phyloP scores from a whole-genome alignment of 1,140 invertebrate species.

The Apis dorsata region DNA sequence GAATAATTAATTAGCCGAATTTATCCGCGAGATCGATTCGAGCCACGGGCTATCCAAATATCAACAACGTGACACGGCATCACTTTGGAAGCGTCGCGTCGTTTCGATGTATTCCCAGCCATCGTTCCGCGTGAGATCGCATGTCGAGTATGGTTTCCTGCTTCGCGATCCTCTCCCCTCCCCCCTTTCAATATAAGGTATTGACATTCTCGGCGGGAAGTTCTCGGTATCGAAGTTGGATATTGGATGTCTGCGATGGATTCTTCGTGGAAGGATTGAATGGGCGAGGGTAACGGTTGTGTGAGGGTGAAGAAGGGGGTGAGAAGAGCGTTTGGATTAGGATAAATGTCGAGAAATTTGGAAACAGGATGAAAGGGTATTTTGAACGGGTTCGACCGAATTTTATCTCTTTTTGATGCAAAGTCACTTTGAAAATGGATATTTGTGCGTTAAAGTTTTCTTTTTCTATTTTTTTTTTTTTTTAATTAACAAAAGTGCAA shows the following conservation, averaged over 20 bases:
- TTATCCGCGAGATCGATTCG: conserved; percentile 23
- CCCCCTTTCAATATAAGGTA: background rate
- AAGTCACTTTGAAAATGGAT: too few relatives aligned
- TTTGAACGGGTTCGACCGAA: too few relatives aligned
- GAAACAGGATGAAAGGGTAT: too few relatives aligned
- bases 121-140: background rate
- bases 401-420: too few relatives aligned
- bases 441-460: too few relatives aligned
- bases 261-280: background rate
- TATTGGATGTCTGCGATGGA: background rate
- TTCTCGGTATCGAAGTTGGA: background rate
- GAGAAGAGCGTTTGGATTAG: too few relatives aligned
- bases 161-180: background rate
- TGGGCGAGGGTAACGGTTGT: background rate
- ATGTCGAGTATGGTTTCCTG: background rate
- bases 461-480: too few relatives aligned
- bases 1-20: conserved; percentile 35
- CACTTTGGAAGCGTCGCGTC: background rate
- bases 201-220: background rate
- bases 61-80: conserved; percentile 29
- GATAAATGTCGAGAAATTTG: too few relatives aligned
- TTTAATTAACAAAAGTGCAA: too few relatives aligned
- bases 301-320: background rate
- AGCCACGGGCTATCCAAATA: conserved; percentile 4
- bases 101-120: background rate